phyloP scores from a whole-genome alignment of 2,797 vertebrate species.

The Sciurus vulgaris region DNA sequence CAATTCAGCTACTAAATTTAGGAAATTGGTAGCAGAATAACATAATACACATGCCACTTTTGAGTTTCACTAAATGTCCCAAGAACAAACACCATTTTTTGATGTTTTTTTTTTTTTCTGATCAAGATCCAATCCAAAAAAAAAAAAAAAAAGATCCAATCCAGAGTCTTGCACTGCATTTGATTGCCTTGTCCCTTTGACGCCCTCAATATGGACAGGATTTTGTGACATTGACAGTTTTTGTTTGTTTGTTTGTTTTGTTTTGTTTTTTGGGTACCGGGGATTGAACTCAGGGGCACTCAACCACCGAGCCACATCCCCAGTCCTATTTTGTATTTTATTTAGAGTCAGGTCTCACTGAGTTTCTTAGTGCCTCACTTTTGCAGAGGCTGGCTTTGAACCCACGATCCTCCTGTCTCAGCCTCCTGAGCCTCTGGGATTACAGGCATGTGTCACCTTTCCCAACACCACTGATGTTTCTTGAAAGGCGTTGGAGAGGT shows the following conservation, averaged over 20 bases:
- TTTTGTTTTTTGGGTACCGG: too few species aligned
- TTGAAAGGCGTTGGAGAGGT: not conserved
- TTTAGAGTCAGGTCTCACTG: too few species aligned
- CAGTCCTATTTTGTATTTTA: too few species aligned
- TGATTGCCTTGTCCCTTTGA: not conserved
- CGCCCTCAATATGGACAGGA: not conserved
- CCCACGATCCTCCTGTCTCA: too few species aligned
- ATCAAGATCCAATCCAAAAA: not conserved
- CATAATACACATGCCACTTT: not conserved
- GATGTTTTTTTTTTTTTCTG: not conserved
- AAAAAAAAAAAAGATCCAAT: not conserved
- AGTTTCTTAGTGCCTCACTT: too few species aligned
- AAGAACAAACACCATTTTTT: not conserved
- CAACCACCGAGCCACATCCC: too few species aligned
- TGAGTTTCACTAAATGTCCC: not conserved
- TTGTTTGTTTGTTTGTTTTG: too few species aligned
- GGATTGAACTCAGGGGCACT: too few species aligned
- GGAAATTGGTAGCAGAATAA: not conserved
- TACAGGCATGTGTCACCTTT: too few species aligned
- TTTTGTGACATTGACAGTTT: not conserved
- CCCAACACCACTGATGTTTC: not conserved
- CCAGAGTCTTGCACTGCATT: not conserved
- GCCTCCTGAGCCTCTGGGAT: too few species aligned
- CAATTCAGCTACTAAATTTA: not conserved
- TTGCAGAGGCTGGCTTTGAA: too few species aligned